Evolutionary conservation across 2,797 vertebrate species (phyloP).

Genomic region (Garrulus glandarius): DNA sequence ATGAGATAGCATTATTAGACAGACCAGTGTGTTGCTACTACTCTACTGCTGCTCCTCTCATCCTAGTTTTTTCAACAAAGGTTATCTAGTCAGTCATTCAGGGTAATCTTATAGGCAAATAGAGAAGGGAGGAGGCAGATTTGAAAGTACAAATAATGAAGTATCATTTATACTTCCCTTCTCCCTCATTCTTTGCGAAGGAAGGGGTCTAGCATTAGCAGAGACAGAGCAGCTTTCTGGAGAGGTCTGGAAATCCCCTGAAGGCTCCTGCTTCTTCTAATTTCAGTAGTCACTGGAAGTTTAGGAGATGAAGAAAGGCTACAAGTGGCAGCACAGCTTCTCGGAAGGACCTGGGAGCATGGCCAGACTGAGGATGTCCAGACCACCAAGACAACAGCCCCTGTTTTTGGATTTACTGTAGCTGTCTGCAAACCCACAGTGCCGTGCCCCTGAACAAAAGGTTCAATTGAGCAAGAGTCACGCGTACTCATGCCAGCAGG

Average conservation of each 20-base stretch:
- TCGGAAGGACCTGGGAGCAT: constrained; percentile 41
- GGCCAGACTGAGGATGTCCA: constrained; percentile 20
- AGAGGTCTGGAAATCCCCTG: constrained; percentile 13
- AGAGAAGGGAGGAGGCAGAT: background rate
- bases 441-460: constrained; percentile 54
- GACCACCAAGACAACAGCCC: constrained; percentile 39
- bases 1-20: background rate
- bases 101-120: background rate
- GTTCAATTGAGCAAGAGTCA: constrained; percentile 66
- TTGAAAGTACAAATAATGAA: background rate
- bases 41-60: background rate
- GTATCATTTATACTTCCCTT: background rate
- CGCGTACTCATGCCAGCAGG: constrained; percentile 41
- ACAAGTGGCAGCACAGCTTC: constrained; percentile 25
- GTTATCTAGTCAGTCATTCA: background rate
- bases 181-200: background rate
- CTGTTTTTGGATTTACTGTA: constrained; percentile 32
- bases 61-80: background rate
- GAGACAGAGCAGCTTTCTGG: background rate
- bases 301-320: constrained; percentile 10
- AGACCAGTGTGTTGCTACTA: background rate
- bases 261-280: background rate
- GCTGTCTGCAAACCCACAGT: constrained; percentile 46
- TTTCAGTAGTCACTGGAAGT: background rate
- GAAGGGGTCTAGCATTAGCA: background rate